Percentiles rank a stretch among this genome's conserved stretches.
Evolutionary conservation across 2,113 vertebrate genomes (phyloP).

Genomic region (Procavia capensis): DNA sequence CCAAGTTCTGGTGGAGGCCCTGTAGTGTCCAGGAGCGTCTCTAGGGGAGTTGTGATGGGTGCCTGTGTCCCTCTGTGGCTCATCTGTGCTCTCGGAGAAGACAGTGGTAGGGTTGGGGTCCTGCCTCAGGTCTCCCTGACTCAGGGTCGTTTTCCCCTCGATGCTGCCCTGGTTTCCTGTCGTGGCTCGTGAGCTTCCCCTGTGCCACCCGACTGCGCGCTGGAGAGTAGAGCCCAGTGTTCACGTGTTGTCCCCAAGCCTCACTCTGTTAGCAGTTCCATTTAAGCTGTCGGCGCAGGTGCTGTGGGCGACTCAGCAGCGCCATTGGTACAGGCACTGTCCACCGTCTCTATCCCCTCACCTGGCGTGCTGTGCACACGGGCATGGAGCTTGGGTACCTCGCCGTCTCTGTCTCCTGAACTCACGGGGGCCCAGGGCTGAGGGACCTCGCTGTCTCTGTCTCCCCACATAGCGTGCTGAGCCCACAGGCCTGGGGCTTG

Average conservation of each 20-base stretch:
- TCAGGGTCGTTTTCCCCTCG: accelerated
- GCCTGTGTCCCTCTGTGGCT: no score
- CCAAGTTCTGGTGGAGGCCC: accelerated
- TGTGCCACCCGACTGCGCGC: accelerated
- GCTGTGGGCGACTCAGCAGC: no score
- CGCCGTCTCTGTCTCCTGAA: no score
- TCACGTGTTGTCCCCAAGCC: accelerated
- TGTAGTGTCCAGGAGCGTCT: background rate
- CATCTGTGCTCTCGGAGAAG: accelerated
- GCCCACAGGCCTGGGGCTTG: no score
- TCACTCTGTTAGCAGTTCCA: accelerated
- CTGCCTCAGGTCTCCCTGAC: accelerated
- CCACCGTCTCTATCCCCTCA: accelerated
- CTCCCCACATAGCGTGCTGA: no score
- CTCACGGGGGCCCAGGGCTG: no score
- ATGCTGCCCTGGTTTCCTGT: accelerated
- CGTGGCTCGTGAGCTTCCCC: accelerated
- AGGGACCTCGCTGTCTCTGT: no score
- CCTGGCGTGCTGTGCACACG: background rate
- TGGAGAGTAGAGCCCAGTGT: accelerated
- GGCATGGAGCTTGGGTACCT: no score
- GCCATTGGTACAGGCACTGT: no score
- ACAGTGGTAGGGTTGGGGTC: background rate
- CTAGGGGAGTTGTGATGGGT: accelerated
- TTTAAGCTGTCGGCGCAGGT: no score